Evolutionary conservation across 2,797 vertebrate genomes (phyloP).

Genomic region (Trachurus trachurus): DNA sequence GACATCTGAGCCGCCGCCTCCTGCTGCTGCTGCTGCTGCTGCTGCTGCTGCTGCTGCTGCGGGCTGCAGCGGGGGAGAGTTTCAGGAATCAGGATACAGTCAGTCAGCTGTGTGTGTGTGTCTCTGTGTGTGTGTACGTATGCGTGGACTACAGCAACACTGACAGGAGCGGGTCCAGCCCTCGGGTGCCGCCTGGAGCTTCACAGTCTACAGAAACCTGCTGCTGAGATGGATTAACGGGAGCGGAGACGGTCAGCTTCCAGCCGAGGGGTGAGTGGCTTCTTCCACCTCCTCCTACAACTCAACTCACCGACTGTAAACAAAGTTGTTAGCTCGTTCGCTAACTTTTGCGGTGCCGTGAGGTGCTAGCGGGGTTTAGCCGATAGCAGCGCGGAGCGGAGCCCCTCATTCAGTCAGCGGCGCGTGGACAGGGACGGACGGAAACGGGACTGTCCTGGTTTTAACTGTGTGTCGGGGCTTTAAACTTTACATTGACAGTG

Average conservation of each 20-base stretch:
- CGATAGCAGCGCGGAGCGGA: not conserved
- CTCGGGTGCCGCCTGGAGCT: not conserved
- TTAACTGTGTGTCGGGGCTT: not conserved
- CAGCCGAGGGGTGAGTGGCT: constrained; percentile 45
- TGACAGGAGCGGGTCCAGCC: constrained; percentile 3
- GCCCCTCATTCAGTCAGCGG: not conserved
- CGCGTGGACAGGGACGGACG: not conserved
- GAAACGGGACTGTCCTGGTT: not conserved
- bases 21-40: no score
- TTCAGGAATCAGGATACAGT: constrained; percentile 27
- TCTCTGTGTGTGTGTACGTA: not conserved
- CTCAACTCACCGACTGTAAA: not conserved
- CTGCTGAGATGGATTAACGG: constrained; percentile 36
- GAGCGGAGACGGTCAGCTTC: not conserved
- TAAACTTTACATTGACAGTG: not conserved
- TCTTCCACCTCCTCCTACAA: no score
- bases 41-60: no score
- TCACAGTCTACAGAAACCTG: not conserved
- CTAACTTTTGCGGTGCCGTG: constrained; percentile 25
- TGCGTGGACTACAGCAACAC: not conserved
- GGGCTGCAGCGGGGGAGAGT: constrained; percentile 12
- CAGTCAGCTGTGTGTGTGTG: not conserved
- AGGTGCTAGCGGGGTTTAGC: constrained; percentile 23
- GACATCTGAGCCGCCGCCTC: constrained; percentile 21
- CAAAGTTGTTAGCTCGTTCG: constrained; percentile 50